Percentiles rank a stretch among this genome's conserved stretches.
Conservation (phyloP, 2,888 invertebrate genomes). For the Drosophila planitibia region DNA sequence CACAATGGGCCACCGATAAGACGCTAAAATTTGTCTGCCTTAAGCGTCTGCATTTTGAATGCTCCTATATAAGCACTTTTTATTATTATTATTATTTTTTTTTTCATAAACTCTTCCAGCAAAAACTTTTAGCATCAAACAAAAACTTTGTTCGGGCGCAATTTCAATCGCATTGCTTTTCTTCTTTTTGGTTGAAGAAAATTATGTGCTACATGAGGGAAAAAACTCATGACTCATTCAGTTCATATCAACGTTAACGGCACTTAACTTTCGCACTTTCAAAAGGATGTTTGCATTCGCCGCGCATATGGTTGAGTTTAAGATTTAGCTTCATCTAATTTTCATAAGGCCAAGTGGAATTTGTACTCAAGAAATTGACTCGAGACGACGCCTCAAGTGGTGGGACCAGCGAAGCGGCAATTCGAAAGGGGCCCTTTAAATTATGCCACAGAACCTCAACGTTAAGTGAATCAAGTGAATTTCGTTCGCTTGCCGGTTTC, state of each 20-base stretch:
- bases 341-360: conserved; percentile 76
- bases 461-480: conserved; percentile 56
- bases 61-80: conserved; percentile 15
- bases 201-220: conserved; percentile 48
- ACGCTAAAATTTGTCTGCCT: conserved; percentile 57
- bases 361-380: conserved; percentile 50
- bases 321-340: conserved; percentile 69
- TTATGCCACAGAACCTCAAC: conserved; percentile 38
- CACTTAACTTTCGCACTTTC: conserved; percentile 71
- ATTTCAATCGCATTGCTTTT: conserved; percentile 33
- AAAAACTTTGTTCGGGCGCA: conserved; percentile 22
- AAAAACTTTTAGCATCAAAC: conserved; percentile 24
- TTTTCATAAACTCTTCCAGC: conserved; percentile 13
- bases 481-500: conserved; percentile 21
- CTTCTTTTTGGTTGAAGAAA: conserved; percentile 26
- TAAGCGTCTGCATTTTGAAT: conserved; percentile 47
- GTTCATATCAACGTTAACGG: conserved; percentile 55
- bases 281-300: conserved; percentile 29
- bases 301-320: conserved; percentile 35
- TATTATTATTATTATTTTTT: neutral
- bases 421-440: conserved; percentile 16
- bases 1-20: conserved; percentile 54
- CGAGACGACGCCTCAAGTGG: conserved; percentile 57
- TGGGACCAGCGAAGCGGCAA: conserved; percentile 36
- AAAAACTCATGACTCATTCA: conserved; percentile 55